Percentiles rank a stretch among this genome's conserved stretches.
Evolutionary conservation across 2,888 invertebrate species (phyloP).

Genomic region (Arctia plantaginis): DNA sequence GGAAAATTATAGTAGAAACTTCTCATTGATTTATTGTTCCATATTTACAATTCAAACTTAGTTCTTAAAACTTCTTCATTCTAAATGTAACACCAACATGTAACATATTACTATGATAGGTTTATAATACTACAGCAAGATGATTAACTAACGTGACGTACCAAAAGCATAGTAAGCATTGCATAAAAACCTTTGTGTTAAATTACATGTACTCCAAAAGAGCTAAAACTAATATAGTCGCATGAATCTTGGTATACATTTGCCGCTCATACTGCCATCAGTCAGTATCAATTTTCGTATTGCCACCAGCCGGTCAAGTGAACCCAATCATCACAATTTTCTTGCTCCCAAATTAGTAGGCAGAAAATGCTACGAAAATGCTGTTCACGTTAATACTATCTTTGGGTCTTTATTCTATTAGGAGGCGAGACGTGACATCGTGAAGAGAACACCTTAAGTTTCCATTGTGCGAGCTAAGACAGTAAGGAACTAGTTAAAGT

Average conservation of each 20-base stretch:
- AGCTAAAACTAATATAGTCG: not conserved
- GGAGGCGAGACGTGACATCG: constrained; percentile 37
- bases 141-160: too few species aligned
- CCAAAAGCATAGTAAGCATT: too few species aligned
- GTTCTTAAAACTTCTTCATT: too few species aligned
- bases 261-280: not conserved
- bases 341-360: constrained; percentile 35
- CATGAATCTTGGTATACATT: not conserved
- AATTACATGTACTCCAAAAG: not conserved
- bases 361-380: constrained; percentile 28
- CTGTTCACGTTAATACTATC: constrained; percentile 32
- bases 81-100: too few species aligned
- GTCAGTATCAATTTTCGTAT: not conserved
- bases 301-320: not conserved
- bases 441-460: constrained; percentile 31
- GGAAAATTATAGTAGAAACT: too few species aligned
- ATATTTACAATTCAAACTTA: too few species aligned
- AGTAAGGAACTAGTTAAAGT: constrained; percentile 49
- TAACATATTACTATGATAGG: too few species aligned
- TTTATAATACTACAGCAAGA: too few species aligned
- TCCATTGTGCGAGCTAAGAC: constrained; percentile 34
- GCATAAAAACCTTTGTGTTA: too few species aligned
- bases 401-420: constrained; percentile 47
- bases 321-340: constrained; percentile 12
- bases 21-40: too few species aligned